These are phyloP conservation scores for Sylvilagus bachmani DNA, from an alignment of 2,113 vertebrate genomes.

Conservation along the genomic window DNA sequence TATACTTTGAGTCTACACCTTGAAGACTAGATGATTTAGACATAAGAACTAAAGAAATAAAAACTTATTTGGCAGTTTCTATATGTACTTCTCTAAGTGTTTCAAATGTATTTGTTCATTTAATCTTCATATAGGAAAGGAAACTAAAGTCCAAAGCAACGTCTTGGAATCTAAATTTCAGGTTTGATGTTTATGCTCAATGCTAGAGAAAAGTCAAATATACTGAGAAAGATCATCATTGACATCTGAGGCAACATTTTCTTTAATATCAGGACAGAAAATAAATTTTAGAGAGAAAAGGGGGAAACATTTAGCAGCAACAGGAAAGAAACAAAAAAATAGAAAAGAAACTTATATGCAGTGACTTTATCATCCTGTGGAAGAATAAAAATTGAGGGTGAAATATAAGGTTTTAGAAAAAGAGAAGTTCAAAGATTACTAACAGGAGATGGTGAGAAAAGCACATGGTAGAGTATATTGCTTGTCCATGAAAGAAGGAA, in stretches of 20 bases:
- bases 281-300: background rate
- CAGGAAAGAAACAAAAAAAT: background rate
- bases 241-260: conserved; percentile 12
- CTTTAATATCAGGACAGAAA: background rate
- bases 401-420: background rate
- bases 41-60: background rate
- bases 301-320: background rate
- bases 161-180: conserved; percentile 20
- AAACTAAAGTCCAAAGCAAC: conserved; percentile 14
- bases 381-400: background rate
- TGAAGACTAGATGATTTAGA: background rate
- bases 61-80: background rate
- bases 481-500: background rate
- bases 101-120: background rate
- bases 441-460: background rate
- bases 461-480: background rate
- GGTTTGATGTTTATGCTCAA: conserved; percentile 30
- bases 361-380: background rate
- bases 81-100: background rate
- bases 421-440: background rate
- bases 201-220: background rate
- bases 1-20: background rate
- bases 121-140: background rate
- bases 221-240: background rate
- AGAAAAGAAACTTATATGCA: background rate